Base-by-base conservation (phyloP, 2,888 invertebrate genomes). In the Chaitophorus viminalis region DNA sequence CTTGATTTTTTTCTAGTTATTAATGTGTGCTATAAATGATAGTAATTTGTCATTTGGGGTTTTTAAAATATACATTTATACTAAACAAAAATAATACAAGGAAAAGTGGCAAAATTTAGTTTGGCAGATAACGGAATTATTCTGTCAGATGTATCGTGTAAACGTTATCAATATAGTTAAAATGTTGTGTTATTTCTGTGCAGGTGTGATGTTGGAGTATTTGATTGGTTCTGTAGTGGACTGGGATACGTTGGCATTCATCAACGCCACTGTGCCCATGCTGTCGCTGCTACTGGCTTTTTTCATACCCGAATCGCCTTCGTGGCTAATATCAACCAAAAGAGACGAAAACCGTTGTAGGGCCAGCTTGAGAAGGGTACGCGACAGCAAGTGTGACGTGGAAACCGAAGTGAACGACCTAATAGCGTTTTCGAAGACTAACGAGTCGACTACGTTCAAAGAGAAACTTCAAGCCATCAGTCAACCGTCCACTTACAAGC, bases 221-320 rank as follows among this genome's bases (percentile, higher is more conserved):
- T 89, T 89, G 14, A 76, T 91, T 31, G 91, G 91, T 81, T 93
- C 94, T 89, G 91, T 92, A 17, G 92, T 94, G 17, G 90, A 93
- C 39, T 95, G 95, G 95, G 93, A 94, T 88, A 91, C 93, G 6
- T 91, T 94, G 75, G 95, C 95, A 0, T 93, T 93, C 0, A 91
- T 95, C 89, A 95, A 94, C 90, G 92, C 94, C 0, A 91, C 93
- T 2, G 90, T 95, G 0, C 94, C 95, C 0, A 92, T 94, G 0
- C 88, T 94, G 0, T 93, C 94, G 0, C 90, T 95, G 0, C 89
- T 94, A 0, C 91, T 93, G 0, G 94, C 94, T 92, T 91, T 94
- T 39, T 91, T 94, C 21, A 92, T 95, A 85, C 95, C 95, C 0
- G 95, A 96, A 90, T 94, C 95, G 0, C 95, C 96, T 1, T 94